Base-by-base conservation (phyloP, 2,113 vertebrate genomes). In the Engraulis encrasicolus region DNA sequence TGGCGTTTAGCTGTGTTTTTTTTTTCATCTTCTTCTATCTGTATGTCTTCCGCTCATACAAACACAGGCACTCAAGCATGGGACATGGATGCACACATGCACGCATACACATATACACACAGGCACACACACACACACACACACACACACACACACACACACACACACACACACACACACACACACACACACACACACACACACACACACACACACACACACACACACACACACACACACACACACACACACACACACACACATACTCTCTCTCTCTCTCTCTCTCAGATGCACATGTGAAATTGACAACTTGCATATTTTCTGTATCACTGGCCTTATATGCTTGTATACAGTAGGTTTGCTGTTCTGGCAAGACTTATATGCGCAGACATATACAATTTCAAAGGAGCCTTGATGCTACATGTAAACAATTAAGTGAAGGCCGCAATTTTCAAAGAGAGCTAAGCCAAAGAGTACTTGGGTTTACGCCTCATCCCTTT, bases 241-340 rank as follows among this genome's bases (percentile, higher is more conserved):
- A 54, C 50, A 54, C 50, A 52, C 50, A 52, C 50, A 52, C 50
- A n/a, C n/a, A n/a, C n/a, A n/a, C n/a, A n/a, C n/a, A n/a, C n/a
- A n/a, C n/a, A n/a, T n/a, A n/a, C n/a, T 15, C 17, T 66, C 40
- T 50, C 12, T 58, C 38, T 34, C 61, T 18, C 77, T 38, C 77
- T 79, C 49, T 78, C 58, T 83, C 78, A 66, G 82, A 80, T 52
- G 82, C 79, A 58, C 81, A 84, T 83, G 85, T 78, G 34, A 84
- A 90, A 91, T 89, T 91, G 90, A 91, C 89, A 90, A 89, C 89
- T 90, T 88, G 88, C 87, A 88, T 84, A 89, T 92, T 91, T 92
- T 91, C 87, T 89, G n/a, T 88, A 89, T 91, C 86, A 86, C 82
- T 52, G 77, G 84, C 83, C 86, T 83, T 86, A 36, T 88, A 85